These are phyloP conservation scores for Apogon talboti DNA, from an alignment of 2,797 vertebrate genomes.

Conservation along the genomic window DNA sequence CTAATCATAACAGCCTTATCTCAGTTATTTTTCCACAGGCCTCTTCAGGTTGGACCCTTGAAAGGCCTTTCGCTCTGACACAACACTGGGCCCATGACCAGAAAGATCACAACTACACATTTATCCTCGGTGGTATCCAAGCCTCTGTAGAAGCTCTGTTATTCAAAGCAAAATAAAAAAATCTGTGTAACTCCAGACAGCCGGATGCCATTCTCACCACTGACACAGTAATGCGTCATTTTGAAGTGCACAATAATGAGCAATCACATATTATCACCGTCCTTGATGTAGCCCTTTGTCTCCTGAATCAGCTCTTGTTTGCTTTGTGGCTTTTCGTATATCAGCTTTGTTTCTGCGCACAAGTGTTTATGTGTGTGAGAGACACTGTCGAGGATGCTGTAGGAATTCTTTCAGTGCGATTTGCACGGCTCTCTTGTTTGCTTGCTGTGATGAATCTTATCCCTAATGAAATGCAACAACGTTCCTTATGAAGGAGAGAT, in stretches of 20 bases:
- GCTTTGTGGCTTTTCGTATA: conserved; percentile 61
- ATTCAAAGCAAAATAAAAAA: no score
- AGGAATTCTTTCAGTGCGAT: conserved; percentile 72
- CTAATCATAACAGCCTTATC: no score
- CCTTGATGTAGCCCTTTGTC: conserved; percentile 69
- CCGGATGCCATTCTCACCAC: conserved; percentile 41
- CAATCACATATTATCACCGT: conserved; percentile 64
- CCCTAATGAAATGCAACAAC: conserved; percentile 83
- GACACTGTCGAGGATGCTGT: conserved; percentile 40
- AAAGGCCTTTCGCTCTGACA: no score
- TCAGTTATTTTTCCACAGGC: no score
- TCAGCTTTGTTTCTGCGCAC: conserved; percentile 35
- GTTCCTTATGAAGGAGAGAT: conserved; percentile 76
- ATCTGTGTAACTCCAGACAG: conserved; percentile 48
- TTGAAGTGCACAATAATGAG: conserved; percentile 71
- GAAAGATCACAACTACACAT: no score
- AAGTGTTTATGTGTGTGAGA: conserved; percentile 19
- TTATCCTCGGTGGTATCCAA: no score
- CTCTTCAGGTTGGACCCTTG: no score
- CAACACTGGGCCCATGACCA: no score
- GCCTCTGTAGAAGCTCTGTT: no score
- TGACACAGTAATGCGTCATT: conserved; percentile 65
- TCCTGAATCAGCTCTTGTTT: conserved; percentile 73
- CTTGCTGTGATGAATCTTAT: conserved; percentile 80
- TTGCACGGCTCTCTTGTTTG: conserved; percentile 78